Conservation (phyloP, 2,797 vertebrate species). For the Menidia menidia region DNA sequence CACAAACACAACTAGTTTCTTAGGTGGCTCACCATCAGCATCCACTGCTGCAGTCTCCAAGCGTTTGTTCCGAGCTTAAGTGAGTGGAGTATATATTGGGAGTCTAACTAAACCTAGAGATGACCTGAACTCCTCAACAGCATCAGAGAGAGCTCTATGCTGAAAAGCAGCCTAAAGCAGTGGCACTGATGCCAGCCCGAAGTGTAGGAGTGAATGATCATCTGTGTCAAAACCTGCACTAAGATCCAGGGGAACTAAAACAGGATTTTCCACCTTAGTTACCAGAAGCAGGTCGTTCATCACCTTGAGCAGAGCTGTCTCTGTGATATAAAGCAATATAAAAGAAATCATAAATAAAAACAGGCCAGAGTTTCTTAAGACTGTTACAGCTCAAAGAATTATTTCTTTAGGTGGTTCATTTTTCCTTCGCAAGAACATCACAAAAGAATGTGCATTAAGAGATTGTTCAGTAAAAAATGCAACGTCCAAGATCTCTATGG, state of each 20-base stretch:
- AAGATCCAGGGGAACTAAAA: constrained; percentile 57
- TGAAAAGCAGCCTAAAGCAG: constrained; percentile 56
- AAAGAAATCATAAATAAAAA: constrained; percentile 29
- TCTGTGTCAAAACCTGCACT: constrained; percentile 57
- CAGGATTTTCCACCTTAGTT: constrained; percentile 61
- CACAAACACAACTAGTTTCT: no score
- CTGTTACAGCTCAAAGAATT: constrained; percentile 32
- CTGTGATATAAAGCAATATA: constrained; percentile 16
- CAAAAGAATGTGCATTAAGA: constrained; percentile 1
- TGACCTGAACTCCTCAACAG: constrained; percentile 46
- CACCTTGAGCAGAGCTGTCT: constrained; percentile 45
- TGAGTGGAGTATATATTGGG: constrained; percentile 23
- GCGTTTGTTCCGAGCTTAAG: constrained; percentile 11
- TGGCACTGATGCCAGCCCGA: constrained; percentile 45
- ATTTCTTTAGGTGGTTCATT: constrained; percentile 27
- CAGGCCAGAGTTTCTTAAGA: constrained; percentile 17
- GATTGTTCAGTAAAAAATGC: constrained; percentile 1
- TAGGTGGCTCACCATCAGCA: neutral
- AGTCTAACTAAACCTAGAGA: constrained; percentile 24
- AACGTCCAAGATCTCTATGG: neutral
- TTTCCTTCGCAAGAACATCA: neutral
- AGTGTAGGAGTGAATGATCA: constrained; percentile 67
- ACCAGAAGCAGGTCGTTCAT: constrained; percentile 59
- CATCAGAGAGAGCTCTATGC: constrained; percentile 48
- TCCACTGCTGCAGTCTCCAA: constrained; percentile 7